These are phyloP conservation scores for Corythoichthys intestinalis DNA, from an alignment of 2,113 vertebrate genomes.

Conservation along the genomic window DNA sequence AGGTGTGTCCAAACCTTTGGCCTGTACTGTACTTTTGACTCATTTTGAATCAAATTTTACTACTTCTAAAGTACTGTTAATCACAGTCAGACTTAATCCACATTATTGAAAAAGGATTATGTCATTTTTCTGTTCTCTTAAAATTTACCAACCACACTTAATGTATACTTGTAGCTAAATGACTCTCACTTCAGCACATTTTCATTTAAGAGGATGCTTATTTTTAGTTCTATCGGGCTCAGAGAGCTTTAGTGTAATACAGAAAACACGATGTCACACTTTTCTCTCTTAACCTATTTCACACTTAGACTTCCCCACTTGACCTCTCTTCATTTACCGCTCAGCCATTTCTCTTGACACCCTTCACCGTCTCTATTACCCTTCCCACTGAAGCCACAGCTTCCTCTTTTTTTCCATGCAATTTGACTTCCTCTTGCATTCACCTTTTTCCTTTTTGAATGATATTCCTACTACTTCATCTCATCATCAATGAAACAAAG, in stretches of 20 bases:
- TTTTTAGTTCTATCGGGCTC: conserved; percentile 17
- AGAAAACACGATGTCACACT: conserved; percentile 21
- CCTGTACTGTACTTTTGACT: background rate
- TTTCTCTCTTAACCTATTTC: conserved; percentile 25
- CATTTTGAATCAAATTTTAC: background rate
- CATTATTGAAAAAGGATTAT: conserved; percentile 4
- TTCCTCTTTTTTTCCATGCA: conserved; percentile 2
- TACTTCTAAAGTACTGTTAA: background rate
- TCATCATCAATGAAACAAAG: conserved; percentile 42
- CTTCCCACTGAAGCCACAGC: conserved; percentile 4
- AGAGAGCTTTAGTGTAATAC: conserved; percentile 39
- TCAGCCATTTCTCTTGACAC: conserved; percentile 24
- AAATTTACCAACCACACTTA: conserved; percentile 29
- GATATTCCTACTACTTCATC: conserved; percentile 19
- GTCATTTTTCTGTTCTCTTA: conserved; percentile 10
- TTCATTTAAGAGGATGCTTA: conserved; percentile 34
- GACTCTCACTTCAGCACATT: conserved; percentile 21
- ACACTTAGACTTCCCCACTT: conserved; percentile 28
- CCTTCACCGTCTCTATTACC: conserved; percentile 31
- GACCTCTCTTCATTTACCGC: conserved; percentile 29
- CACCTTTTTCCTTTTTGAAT: background rate
- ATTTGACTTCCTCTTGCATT: background rate
- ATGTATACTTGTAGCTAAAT: conserved; percentile 7
- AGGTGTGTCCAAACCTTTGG: too few species aligned
- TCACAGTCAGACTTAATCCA: background rate